Evolutionary conservation across 1,140 invertebrate genomes (phyloP), one percentile per base, ranked within the genome.

Genomic region (Drosophila willistoni): DNA sequence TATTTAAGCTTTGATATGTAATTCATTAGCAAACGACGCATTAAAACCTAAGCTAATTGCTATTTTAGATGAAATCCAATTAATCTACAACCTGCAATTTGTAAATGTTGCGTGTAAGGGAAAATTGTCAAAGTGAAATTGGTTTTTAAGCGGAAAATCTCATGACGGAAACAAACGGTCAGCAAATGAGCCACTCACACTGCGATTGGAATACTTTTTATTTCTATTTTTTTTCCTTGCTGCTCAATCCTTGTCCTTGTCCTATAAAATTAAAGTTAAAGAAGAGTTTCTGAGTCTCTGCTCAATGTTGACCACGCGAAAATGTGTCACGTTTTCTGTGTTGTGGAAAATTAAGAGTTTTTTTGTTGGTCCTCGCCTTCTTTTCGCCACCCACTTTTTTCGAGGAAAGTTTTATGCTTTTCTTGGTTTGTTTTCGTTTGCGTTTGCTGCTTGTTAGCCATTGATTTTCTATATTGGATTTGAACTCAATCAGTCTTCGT

Each of bases 331-430:
- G 83, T 86, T 76, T 54, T 74, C 71, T 69, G 55, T 71, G 67
- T 79, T 73, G 75, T 65, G 56, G 72, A 82, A 82, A 86, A 86
- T 86, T 86, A 79, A 87, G 83, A 86, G 44, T 77, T 81, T 81
- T 4, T 57, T 12, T 51, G 10, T 19, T 51, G 3, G 17, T 22
- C 19, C 44, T 3, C 1, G 9, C 44, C 17, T 12, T 10, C 39
- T 29, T 29, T 3, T 29, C 3, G n/a, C 10, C 33, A 36, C 12
- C 47, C 54, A 55, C 44, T 19, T 39, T 12, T 39, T 39, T 12
- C 12, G 36, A 47, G 0, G n/a, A 33, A 76, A 81, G 87, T 60
- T 87, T 79, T 57, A 51, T 73, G 82, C 56, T 82, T 79, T 47
- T 61, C 77, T 71, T 36, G 61, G 67, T 76, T 61, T 82, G 66